These are phyloP conservation scores for Chelonia mydas DNA, from an alignment of 2,797 vertebrate genomes.

Conservation along the genomic window DNA sequence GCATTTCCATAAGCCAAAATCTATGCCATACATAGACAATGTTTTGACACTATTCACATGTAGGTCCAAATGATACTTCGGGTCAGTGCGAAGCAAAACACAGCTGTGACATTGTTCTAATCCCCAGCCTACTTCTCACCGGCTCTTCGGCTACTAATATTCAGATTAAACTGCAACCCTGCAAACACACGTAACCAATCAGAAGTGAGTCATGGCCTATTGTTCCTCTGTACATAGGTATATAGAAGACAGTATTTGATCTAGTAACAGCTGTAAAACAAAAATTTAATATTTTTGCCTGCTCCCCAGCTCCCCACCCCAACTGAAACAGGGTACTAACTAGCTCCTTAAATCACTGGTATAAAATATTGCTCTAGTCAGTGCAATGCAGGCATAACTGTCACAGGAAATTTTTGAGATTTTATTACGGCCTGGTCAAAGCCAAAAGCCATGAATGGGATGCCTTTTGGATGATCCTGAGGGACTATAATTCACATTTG, in stretches of 20 bases:
- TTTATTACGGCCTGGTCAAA: slow-evolving; percentile 61
- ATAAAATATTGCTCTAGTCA: slow-evolving; percentile 33
- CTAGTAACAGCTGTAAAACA: not conserved
- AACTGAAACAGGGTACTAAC: slow-evolving; percentile 45
- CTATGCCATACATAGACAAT: not conserved
- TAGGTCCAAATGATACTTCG: not conserved
- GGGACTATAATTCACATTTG: slow-evolving; percentile 41
- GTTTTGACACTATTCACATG: not conserved
- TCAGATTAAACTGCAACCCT: fast-evolving
- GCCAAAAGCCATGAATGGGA: slow-evolving; percentile 57
- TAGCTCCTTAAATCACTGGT: slow-evolving; percentile 48
- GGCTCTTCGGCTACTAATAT: not conserved
- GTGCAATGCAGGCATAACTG: not conserved
- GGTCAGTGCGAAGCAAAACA: not conserved
- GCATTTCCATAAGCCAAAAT: not conserved
- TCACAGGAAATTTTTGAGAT: slow-evolving; percentile 29
- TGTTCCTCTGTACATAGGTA: not conserved
- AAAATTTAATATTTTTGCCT: slow-evolving; percentile 40
- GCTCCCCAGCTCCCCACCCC: slow-evolving; percentile 17
- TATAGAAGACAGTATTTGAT: fast-evolving
- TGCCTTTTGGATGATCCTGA: slow-evolving; percentile 35
- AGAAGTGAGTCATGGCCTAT: not conserved
- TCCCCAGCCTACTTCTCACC: too few relatives aligned
- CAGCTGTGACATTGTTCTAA: not conserved
- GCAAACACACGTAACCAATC: not conserved